Base-by-base conservation (phyloP, 2,888 invertebrate genomes). In the Geophilus truncorum region DNA sequence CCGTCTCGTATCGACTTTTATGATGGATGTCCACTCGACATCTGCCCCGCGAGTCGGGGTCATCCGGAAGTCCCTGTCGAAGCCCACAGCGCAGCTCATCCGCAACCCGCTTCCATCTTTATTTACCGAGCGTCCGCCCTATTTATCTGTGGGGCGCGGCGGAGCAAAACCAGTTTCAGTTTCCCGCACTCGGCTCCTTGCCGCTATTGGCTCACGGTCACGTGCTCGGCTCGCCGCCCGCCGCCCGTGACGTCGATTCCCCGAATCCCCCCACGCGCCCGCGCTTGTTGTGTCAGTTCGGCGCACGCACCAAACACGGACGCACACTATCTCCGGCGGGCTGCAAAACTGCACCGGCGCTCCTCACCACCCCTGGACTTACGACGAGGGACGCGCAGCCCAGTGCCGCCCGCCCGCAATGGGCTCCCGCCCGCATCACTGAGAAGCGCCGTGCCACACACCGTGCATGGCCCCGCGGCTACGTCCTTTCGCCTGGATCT, bases 281-380 rank as follows among this genome's bases (percentile, higher is more conserved):
- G 62, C 25, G 25, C 25, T 62, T 62, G 62, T 62, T 62, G 62
- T 62, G 62, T 62, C 62, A 62, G 62, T 62, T 32, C 62, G 62
- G 62, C 62, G 62, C 62, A 62, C 62, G 62, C 62, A 62, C 62
- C 62, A 62, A 62, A 62, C 62, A 62, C 62, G 62, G 23, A 62
- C 62, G 62, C 62, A 62, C 62, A 12, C 62, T 2, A 6, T 1
- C n/a, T 23, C 23, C 23, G 25, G 62, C 62, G 62, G 62, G 23
- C 62, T 25, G 62, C 62, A 28, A 45, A 28, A 18, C 18, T 57
- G 57, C 57, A 23, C 23, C 23, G 21, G n/a, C 28, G 25, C 62
- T 9, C 62, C 25, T 25, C 62, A 25, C 25, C 62, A 25, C 62
- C 25, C 23, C 62, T 62, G 62, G 62, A 62, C 62, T n/a, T 62